Percentiles rank a stretch among this genome's conserved stretches.
These are phyloP conservation scores for Laodelphax striatellus DNA, from an alignment of 1,140 invertebrate species.

Conservation along the genomic window DNA sequence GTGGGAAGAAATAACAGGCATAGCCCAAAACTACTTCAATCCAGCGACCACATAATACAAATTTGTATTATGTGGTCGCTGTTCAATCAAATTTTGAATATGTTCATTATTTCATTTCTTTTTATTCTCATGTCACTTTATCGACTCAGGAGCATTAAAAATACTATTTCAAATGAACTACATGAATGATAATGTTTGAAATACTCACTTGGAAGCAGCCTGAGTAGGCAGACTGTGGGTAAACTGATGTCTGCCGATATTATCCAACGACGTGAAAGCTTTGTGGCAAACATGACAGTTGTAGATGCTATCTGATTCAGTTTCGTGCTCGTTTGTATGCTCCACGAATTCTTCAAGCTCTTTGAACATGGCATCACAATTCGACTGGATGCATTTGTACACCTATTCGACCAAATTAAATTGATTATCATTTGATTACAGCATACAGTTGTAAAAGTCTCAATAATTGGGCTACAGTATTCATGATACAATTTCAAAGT, in stretches of 20 bases:
- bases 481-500: no score
- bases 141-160: no score
- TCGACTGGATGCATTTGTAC: slow-evolving; percentile 51
- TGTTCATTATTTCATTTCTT: no score
- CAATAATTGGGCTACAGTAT: no score
- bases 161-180: neutral
- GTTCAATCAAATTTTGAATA: no score
- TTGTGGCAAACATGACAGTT: slow-evolving; percentile 44
- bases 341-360: slow-evolving; percentile 50
- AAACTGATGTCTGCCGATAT: slow-evolving; percentile 44
- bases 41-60: no score
- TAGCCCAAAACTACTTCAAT: no score
- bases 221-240: slow-evolving; percentile 29
- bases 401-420: slow-evolving; percentile 41
- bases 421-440: slow-evolving; percentile 13
- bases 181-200: neutral
- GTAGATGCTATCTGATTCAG: slow-evolving; percentile 36
- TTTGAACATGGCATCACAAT: slow-evolving; percentile 45
- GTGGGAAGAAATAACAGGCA: no score
- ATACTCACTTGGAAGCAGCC: neutral
- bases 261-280: slow-evolving; percentile 39
- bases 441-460: no score
- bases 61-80: no score
- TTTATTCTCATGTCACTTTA: no score
- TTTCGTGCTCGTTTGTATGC: slow-evolving; percentile 45